Percentiles rank a stretch among this genome's conserved stretches.
Evolutionary conservation across 1,140 invertebrate genomes (phyloP).

Genomic region (Drosophila bocqueti): DNA sequence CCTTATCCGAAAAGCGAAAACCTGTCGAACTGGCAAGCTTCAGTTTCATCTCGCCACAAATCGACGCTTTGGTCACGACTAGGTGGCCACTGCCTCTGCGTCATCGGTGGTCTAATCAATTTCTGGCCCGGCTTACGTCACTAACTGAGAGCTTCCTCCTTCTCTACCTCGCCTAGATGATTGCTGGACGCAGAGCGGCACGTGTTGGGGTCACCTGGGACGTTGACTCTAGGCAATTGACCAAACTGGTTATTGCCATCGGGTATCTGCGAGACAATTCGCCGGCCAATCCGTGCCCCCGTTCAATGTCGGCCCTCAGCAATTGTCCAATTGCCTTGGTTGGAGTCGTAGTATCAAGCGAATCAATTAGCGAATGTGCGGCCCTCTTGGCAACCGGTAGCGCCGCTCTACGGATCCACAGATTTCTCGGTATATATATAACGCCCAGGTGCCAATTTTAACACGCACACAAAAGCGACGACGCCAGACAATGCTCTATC

Average conservation of each 20-base stretch:
- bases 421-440: slow-evolving; percentile 37
- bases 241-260: slow-evolving; percentile 48
- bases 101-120: slow-evolving; percentile 40
- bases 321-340: slow-evolving; percentile 51
- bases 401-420: slow-evolving; percentile 19
- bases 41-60: slow-evolving; percentile 16
- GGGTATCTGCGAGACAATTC: slow-evolving; percentile 20
- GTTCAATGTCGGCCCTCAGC: slow-evolving; percentile 43
- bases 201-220: slow-evolving; percentile 43
- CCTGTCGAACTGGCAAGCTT: slow-evolving; percentile 24
- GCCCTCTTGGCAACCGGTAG: slow-evolving; percentile 47
- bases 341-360: slow-evolving; percentile 35
- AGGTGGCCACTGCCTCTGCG: slow-evolving; percentile 14
- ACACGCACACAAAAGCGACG: slow-evolving; percentile 35
- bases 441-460: slow-evolving; percentile 56
- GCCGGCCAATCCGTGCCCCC: slow-evolving; percentile 42
- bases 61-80: slow-evolving; percentile 34
- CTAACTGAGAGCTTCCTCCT: slow-evolving; percentile 3
- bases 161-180: slow-evolving; percentile 8
- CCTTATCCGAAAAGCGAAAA: slow-evolving; percentile 48
- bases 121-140: neutral
- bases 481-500: slow-evolving; percentile 23
- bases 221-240: slow-evolving; percentile 47
- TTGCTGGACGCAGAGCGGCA: slow-evolving; percentile 21
- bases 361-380: slow-evolving; percentile 53